Conservation (phyloP, 2,888 invertebrate species). For the Steinernema carpocapsae region DNA sequence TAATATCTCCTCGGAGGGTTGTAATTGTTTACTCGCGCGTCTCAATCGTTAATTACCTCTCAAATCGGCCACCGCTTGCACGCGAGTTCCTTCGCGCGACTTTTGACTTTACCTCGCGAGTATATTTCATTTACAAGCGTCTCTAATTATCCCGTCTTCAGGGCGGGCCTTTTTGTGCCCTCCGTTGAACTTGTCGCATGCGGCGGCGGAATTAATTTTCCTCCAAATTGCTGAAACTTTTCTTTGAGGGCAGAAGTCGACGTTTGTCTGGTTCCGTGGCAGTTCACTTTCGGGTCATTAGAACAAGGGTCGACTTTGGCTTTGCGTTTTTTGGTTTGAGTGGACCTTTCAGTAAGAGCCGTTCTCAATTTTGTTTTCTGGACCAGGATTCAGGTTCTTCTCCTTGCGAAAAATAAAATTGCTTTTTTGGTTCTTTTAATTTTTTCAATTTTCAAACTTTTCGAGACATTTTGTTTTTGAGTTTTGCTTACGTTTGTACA, state of each 20-base stretch:
- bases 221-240: not conserved
- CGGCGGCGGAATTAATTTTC: not conserved
- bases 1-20: constrained; percentile 18
- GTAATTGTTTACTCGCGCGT: constrained; percentile 30
- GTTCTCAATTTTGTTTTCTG: too few relatives aligned
- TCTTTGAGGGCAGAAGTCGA: not conserved
- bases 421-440: too few relatives aligned
- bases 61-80: constrained; percentile 8
- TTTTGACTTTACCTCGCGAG: not conserved
- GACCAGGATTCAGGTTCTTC: too few relatives aligned
- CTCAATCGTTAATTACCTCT: constrained; percentile 33
- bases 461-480: too few relatives aligned
- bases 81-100: constrained; percentile 30
- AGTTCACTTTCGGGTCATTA: too few relatives aligned
- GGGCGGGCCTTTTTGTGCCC: not conserved
- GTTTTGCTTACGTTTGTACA: too few relatives aligned
- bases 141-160: not conserved
- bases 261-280: not conserved
- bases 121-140: not conserved
- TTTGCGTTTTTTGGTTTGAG: too few relatives aligned
- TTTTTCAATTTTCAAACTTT: too few relatives aligned
- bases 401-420: too few relatives aligned
- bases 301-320: too few relatives aligned
- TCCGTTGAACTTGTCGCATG: constrained; percentile 3
- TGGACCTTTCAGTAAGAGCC: too few relatives aligned